Base-by-base conservation (phyloP, 2,888 invertebrate species). In the Cyclophora punctaria region DNA sequence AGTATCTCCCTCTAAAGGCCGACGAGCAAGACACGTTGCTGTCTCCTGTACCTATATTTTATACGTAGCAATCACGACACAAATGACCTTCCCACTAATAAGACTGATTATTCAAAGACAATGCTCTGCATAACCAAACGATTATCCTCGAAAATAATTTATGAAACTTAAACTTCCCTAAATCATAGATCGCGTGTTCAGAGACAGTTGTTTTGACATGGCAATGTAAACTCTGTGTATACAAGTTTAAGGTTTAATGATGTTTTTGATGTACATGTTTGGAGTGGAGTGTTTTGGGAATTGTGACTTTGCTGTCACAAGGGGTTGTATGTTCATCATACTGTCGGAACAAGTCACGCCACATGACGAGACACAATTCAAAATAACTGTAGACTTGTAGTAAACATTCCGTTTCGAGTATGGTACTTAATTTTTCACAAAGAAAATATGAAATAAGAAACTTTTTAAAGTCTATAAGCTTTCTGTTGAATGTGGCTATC, bases 141-240 rank as follows among this genome's bases (percentile, higher is more conserved):
- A 56, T 58, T 51, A 51, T 60, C 54, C 49, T 60, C 49, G 51
- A 54, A 58, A 58, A 65, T 61, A 60, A 55, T 59, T 57, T 59
- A 58, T 57, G 56, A 48, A 59, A 62, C 46, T 58, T 57, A 56
- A 58, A 55, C 54, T 59, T 59, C 48, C 61, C 49, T 63, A 71
- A 69, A 59, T 67, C 49, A 60, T 54, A 56, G 62, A 71, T 74
- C 59, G 74, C 73, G 72, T 76, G 74, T 52, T 51, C 51, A 43
- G 53, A 58, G 58, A 66, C 62, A 20, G 20, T 4, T 41, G 34
- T 43, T 44, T 37, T 37, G 34, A 40, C 50, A 50, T 48, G 46
- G 51, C 42, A 62, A 58, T 60, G 41, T 60, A 47, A 50, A 55
- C 63, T 55, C 55, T 63, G 50, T 47, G 35, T 43, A 37, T 37